Evolutionary conservation across 2,888 invertebrate species (phyloP).

Genomic region (Eugnorisma glareosa): DNA sequence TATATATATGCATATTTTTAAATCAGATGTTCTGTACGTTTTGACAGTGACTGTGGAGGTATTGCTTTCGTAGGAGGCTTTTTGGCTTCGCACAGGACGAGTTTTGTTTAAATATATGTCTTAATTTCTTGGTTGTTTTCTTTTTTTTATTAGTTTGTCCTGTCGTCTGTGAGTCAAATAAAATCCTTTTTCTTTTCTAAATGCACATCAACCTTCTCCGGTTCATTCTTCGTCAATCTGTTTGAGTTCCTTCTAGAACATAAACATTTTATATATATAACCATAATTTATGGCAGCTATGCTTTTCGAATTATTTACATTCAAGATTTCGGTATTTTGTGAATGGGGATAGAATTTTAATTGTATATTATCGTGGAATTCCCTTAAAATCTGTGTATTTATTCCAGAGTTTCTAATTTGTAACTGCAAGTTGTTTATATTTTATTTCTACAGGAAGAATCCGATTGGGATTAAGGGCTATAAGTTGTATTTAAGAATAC

Average conservation of each 20-base stretch:
- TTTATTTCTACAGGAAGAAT: background rate
- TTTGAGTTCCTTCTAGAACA: conserved; percentile 11
- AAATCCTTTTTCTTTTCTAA: too few relatives aligned
- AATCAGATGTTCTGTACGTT: too few relatives aligned
- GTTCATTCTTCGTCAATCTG: background rate
- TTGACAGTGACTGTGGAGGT: too few relatives aligned
- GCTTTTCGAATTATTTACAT: conserved; percentile 42
- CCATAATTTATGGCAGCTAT: conserved; percentile 35
- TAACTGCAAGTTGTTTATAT: background rate
- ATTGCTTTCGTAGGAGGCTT: too few relatives aligned
- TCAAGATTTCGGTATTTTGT: conserved; percentile 12
- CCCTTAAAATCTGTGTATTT: conserved; percentile 1
- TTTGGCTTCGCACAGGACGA: too few relatives aligned
- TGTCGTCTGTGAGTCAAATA: too few relatives aligned
- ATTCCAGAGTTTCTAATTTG: background rate
- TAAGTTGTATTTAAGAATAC: background rate
- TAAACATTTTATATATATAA: conserved; percentile 37
- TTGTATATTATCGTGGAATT: conserved; percentile 25
- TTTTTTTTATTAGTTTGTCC: too few relatives aligned
- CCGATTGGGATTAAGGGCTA: too few relatives aligned
- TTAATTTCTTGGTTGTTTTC: too few relatives aligned
- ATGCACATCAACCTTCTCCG: background rate
- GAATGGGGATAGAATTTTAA: conserved; percentile 39
- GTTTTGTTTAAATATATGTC: too few relatives aligned
- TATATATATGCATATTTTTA: too few relatives aligned